These are phyloP conservation scores for Gadopsis marmoratus DNA, from an alignment of 2,797 vertebrate genomes.

Conservation along the genomic window DNA sequence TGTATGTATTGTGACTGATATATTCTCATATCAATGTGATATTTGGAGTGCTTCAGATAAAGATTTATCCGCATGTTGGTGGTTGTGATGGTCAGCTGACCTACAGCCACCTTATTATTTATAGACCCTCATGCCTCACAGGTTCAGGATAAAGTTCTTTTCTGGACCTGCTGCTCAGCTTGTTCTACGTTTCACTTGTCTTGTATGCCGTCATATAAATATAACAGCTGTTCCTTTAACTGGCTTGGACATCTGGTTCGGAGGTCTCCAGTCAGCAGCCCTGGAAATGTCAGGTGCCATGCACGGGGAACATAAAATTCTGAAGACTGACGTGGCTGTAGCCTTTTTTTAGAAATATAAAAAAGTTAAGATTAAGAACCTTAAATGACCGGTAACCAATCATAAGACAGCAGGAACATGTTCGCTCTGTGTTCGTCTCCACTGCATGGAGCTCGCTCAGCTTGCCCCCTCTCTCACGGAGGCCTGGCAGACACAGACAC, in stretches of 20 bases:
- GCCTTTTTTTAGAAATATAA: neutral
- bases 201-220: constrained; percentile 8
- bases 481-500: neutral
- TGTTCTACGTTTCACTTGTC: neutral
- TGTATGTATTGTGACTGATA: no score
- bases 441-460: no score
- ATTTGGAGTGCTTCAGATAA: neutral
- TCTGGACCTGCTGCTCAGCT: neutral
- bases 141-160: neutral
- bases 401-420: neutral
- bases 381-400: neutral
- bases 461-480: neutral
- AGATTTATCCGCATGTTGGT: neutral
- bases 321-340: rapidly evolving
- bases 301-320: neutral
- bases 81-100: neutral
- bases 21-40: neutral
- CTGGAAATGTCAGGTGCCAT: constrained; percentile 43
- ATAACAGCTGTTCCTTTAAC: constrained; percentile 17
- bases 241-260: neutral
- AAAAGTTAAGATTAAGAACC: neutral
- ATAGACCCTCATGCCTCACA: neutral
- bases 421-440: neutral
- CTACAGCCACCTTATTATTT: neutral
- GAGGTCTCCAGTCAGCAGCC: constrained; percentile 17